These are phyloP conservation scores for Calameuta idolon DNA, from an alignment of 2,888 invertebrate species.

Conservation along the genomic window DNA sequence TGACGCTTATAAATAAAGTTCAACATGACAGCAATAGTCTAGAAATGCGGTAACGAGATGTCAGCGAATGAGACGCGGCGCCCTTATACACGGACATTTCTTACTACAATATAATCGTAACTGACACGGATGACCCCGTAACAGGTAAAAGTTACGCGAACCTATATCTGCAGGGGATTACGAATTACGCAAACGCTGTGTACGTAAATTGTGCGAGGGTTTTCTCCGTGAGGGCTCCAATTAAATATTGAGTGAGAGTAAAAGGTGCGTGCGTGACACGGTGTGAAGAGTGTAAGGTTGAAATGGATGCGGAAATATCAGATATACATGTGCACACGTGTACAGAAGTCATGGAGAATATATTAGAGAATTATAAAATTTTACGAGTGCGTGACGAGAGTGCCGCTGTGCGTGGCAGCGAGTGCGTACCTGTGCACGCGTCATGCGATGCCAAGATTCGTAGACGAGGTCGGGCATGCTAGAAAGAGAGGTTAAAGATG, in stretches of 20 bases:
- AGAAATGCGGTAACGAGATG: background rate
- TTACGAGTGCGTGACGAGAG: background rate
- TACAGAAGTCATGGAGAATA: background rate
- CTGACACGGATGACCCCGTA: background rate
- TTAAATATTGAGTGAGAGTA: background rate
- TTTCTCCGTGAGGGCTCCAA: background rate
- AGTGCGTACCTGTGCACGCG: background rate
- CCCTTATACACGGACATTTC: background rate
- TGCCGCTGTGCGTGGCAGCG: background rate
- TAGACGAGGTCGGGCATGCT: background rate
- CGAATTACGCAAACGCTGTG: too few species aligned
- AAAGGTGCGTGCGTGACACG: background rate
- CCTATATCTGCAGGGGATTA: too few species aligned
- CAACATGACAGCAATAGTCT: background rate
- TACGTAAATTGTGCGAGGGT: too few species aligned
- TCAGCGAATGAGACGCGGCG: background rate
- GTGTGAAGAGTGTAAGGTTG: background rate
- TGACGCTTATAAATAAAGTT: background rate
- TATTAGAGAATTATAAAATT: background rate
- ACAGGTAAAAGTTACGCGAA: background rate
- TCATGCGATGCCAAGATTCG: background rate
- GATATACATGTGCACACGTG: background rate
- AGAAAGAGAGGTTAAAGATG: background rate
- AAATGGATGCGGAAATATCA: background rate
- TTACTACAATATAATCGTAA: background rate